Percentiles rank a stretch among this genome's conserved stretches.
Conservation (phyloP, 2,113 vertebrate genomes). For the Acrocephalus kingi region DNA sequence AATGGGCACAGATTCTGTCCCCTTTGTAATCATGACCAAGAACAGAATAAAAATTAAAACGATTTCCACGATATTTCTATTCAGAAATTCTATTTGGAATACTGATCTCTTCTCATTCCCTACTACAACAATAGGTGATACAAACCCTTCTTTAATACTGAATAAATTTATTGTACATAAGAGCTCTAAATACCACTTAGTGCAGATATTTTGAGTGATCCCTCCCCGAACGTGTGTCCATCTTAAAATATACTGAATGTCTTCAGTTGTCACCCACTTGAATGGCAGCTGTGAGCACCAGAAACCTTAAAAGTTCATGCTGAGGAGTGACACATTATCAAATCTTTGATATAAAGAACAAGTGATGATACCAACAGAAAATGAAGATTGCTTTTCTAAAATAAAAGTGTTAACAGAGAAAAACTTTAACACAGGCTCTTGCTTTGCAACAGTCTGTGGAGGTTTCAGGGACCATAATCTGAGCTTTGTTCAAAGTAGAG, state of each 20-base stretch:
- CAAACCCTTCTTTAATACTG: neutral
- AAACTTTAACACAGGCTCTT: neutral
- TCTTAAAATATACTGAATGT: neutral
- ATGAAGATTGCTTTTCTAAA: neutral
- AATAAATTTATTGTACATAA: neutral
- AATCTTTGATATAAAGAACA: neutral
- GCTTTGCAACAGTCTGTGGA: neutral
- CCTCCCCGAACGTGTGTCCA: neutral
- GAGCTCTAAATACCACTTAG: neutral
- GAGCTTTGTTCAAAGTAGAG: neutral
- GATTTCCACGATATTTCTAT: neutral
- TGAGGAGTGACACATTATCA: neutral
- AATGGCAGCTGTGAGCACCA: conserved; percentile 17
- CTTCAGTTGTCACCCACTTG: conserved; percentile 4
- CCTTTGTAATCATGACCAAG: neutral
- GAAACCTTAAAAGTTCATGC: neutral
- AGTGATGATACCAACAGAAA: neutral
- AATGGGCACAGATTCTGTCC: neutral
- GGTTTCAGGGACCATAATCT: neutral
- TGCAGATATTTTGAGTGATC: neutral
- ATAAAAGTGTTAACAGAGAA: neutral
- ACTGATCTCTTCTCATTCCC: neutral
- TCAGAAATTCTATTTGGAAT: neutral
- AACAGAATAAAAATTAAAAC: neutral
- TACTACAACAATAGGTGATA: neutral